These are phyloP conservation scores for Symphodus melops DNA, from an alignment of 2,113 vertebrate genomes.

Conservation along the genomic window DNA sequence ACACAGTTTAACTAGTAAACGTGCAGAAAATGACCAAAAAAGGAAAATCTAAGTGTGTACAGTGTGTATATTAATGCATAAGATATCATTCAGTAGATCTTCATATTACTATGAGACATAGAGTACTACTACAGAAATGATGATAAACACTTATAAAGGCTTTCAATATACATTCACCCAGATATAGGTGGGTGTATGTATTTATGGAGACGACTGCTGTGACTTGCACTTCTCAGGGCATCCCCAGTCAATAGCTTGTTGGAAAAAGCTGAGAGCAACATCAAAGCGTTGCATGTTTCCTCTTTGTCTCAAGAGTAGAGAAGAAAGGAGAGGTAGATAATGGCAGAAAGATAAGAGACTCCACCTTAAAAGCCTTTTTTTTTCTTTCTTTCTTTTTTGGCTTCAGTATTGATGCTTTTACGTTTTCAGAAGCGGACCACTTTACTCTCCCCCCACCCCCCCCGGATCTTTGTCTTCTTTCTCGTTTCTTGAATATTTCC, in stretches of 20 bases:
- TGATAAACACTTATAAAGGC: no score
- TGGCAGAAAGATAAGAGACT: constrained; percentile 49
- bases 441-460: not conserved
- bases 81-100: not conserved
- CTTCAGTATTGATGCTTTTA: constrained; percentile 63
- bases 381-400: constrained; percentile 37
- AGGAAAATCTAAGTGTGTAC: not conserved
- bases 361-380: constrained; percentile 60
- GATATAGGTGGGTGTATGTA: not conserved
- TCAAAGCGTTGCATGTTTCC: constrained; percentile 55
- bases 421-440: constrained; percentile 55
- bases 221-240: constrained; percentile 9
- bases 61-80: not conserved
- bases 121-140: no score
- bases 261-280: constrained; percentile 51
- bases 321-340: constrained; percentile 32
- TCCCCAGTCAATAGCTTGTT: constrained; percentile 47
- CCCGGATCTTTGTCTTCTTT: constrained; percentile 19
- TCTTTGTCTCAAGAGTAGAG: constrained; percentile 41
- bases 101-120: not conserved
- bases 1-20: not conserved
- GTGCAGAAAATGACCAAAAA: not conserved
- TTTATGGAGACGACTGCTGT: fast-evolving
- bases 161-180: not conserved
- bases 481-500: not conserved